phyloP scores from a whole-genome alignment of 2,888 invertebrate genomes.

The Dynastes hyllus region DNA sequence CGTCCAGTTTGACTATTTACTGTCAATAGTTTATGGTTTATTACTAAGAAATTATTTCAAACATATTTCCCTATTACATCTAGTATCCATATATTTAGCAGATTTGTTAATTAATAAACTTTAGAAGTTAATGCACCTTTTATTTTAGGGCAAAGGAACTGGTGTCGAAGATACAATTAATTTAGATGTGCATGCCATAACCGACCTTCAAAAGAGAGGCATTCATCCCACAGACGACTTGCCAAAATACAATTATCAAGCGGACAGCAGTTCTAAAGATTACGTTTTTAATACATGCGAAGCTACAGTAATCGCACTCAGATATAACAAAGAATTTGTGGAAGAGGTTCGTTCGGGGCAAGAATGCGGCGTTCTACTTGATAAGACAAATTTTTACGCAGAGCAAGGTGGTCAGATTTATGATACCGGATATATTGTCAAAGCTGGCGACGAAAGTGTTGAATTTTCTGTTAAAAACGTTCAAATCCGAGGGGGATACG shows the following conservation, averaged over 20 bases:
- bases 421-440: conserved; percentile 94
- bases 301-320: conserved; percentile 87
- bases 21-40: too few relatives aligned
- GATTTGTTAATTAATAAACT: too few relatives aligned
- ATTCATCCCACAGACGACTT: conserved; percentile 91
- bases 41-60: not conserved
- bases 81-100: too few relatives aligned
- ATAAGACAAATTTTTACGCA: conserved; percentile 96
- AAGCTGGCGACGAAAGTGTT: conserved; percentile 86
- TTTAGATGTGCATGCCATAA: conserved; percentile 96
- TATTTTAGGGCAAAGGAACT: conserved; percentile 79
- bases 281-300: conserved; percentile 85
- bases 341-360: conserved; percentile 86
- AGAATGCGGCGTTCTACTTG: conserved; percentile 93
- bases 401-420: conserved; percentile 99
- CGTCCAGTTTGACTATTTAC: not conserved
- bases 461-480: conserved; percentile 95
- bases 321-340: conserved; percentile 89
- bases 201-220: conserved; percentile 86
- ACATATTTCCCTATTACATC: not conserved
- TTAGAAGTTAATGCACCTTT: conserved; percentile 5
- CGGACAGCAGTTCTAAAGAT: conserved; percentile 77
- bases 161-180: conserved; percentile 88
- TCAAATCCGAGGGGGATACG: conserved; percentile 96
- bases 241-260: conserved; percentile 91